Base-by-base conservation (phyloP, 2,797 vertebrate genomes). In the Okamejei kenojei region DNA sequence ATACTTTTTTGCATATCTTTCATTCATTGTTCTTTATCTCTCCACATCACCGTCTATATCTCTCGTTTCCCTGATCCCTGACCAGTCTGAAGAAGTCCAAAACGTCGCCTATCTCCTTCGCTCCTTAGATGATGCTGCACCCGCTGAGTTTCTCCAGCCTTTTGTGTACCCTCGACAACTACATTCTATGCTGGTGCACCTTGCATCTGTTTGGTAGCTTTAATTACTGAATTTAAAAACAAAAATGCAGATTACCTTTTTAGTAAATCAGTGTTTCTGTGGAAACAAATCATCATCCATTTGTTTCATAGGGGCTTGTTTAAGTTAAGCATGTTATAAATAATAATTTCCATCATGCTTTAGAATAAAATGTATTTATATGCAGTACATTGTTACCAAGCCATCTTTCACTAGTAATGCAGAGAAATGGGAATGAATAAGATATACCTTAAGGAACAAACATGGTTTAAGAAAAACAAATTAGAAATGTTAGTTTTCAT, bases 401-500 rank as follows among this genome's bases (percentile, higher is more conserved):
- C 6, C 90, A 76, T 38, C 38, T 68, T 91, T 91, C 68, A 91
- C 90, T 74, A 26, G 26, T 74, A 45, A 74, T 92, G 13, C 23
- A 76, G 10, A 1, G 74, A 92, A 74, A 23, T 92, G 29, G 35
- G 76, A 92, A 92, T 76, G 38, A 74, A 54, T 92, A 38, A 58
- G 26, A 92, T 92, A n/a, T 68, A 88, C 61, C n/a, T 68, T 35
- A 21, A 32, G 65, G 45, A 54, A n/a, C 26, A 74, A 19, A 26
- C 73, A 3, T 74, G 71, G 73, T 45, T 54, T 76, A 45, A 58
- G 38, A 73, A 92, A 92, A 91, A 29, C 10, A 45, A 74, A 45
- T 74, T 91, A 68, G 32, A 74, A 35, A 29, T 91, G 68, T 91
- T 74, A 45, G 11, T 29, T 91, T 68, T 92, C 90, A 74, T 23